Evolutionary conservation across 2,797 vertebrate species (phyloP).

Genomic region (Amblyraja radiata): DNA sequence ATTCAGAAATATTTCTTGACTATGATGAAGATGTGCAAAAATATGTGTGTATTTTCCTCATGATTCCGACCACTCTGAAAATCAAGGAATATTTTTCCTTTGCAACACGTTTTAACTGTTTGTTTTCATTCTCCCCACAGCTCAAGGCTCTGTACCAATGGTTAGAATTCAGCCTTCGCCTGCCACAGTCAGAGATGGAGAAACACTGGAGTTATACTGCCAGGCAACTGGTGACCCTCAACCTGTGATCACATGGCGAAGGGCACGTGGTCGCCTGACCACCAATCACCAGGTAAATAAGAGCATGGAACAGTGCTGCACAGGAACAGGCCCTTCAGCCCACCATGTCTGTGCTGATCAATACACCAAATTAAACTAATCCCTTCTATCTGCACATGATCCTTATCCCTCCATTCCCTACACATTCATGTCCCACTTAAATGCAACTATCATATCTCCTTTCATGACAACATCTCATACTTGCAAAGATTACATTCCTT

Average conservation of each 20-base stretch:
- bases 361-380: too few species aligned
- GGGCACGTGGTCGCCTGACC: slow-evolving; percentile 66
- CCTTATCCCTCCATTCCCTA: too few species aligned
- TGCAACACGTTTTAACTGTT: not conserved
- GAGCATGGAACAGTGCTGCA: not conserved
- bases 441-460: too few species aligned
- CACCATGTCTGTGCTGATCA: too few species aligned
- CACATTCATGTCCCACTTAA: too few species aligned
- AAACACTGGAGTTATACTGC: not conserved
- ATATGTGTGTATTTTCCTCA: not conserved
- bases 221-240: slow-evolving; percentile 54
- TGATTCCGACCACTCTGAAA: not conserved
- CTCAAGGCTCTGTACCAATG: slow-evolving; percentile 49
- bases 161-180: slow-evolving; percentile 76
- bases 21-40: not conserved
- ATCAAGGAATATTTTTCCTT: too few species aligned
- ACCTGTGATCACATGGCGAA: slow-evolving; percentile 73
- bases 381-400: too few species aligned
- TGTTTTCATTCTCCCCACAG: slow-evolving; percentile 48
- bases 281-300: slow-evolving; percentile 72
- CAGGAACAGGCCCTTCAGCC: too few species aligned
- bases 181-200: slow-evolving; percentile 55
- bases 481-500: too few species aligned
- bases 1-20: not conserved
- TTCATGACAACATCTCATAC: too few species aligned